These are phyloP conservation scores for Varanus komodoensis DNA, from an alignment of 2,113 vertebrate species.

Conservation along the genomic window DNA sequence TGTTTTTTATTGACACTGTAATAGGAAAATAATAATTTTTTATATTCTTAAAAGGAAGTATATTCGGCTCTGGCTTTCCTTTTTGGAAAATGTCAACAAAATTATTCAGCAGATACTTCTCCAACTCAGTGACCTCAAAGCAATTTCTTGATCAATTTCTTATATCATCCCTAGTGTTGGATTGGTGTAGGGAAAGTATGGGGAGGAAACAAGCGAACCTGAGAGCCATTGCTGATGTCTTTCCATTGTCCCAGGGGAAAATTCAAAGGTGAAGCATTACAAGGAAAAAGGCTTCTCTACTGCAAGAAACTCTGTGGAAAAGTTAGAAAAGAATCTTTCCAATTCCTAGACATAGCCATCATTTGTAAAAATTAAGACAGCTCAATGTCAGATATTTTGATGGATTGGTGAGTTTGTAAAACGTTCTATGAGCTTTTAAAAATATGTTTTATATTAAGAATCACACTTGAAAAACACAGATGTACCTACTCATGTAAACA, in stretches of 20 bases:
- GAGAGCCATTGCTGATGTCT: not conserved
- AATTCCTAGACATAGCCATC: not conserved
- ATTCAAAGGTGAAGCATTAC: not conserved
- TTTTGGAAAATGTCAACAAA: not conserved
- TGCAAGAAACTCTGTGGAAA: not conserved
- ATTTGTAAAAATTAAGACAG: not conserved
- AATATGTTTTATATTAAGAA: not conserved
- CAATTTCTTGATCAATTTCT: not conserved
- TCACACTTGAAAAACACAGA: not conserved
- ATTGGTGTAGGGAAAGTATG: not conserved
- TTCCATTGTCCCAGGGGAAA: not conserved
- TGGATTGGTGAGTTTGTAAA: not conserved
- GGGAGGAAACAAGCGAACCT: too few relatives aligned
- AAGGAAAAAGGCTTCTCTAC: not conserved
- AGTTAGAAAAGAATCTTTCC: not conserved
- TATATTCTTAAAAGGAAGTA: slow-evolving; percentile 5
- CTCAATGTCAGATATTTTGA: not conserved
- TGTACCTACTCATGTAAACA: not conserved
- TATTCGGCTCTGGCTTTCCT: slow-evolving; percentile 7
- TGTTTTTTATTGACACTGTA: slow-evolving; percentile 15
- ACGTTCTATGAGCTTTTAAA: not conserved
- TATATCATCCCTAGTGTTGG: not conserved
- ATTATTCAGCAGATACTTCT: not conserved
- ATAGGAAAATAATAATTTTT: slow-evolving; percentile 40
- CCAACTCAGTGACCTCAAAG: not conserved